A percentile compares a stretch with the other conserved stretches of the same genome.
Evolutionary conservation across 1,140 invertebrate genomes (phyloP).

Genomic region (Grapholita molesta): DNA sequence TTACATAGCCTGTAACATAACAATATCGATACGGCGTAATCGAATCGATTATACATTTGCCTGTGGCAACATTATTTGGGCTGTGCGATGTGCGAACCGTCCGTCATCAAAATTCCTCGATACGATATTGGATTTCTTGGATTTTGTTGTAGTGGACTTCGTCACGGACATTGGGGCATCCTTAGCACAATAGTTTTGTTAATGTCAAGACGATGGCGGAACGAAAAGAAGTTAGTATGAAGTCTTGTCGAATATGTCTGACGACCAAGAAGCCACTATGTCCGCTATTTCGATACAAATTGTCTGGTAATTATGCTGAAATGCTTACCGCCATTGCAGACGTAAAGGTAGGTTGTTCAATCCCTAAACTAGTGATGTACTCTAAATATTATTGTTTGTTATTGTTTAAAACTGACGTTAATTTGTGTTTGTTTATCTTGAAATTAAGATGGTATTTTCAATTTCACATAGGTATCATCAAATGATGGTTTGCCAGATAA

Average conservation of each 20-base stretch:
- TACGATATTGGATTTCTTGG: background rate
- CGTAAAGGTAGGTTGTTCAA: constrained; percentile 53
- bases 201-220: constrained; percentile 49
- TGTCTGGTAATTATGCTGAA: constrained; percentile 73
- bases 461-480: constrained; percentile 47
- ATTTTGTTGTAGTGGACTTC: background rate
- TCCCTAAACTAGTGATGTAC: constrained; percentile 17
- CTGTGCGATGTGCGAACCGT: background rate
- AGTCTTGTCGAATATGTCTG: constrained; percentile 67
- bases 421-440: background rate
- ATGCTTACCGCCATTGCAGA: constrained; percentile 70
- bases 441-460: background rate
- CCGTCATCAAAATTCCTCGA: background rate
- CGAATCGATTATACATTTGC: no score
- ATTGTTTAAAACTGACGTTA: constrained; percentile 1
- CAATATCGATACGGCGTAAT: no score
- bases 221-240: constrained; percentile 42
- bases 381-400: constrained; percentile 6
- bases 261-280: constrained; percentile 62
- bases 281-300: constrained; percentile 68
- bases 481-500: constrained; percentile 70
- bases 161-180: background rate
- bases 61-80: background rate
- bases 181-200: background rate
- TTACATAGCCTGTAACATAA: no score